Percentiles rank a stretch among this genome's conserved stretches.
Conservation (phyloP, 2,113 vertebrate genomes). For the Psittacara wagleri region DNA sequence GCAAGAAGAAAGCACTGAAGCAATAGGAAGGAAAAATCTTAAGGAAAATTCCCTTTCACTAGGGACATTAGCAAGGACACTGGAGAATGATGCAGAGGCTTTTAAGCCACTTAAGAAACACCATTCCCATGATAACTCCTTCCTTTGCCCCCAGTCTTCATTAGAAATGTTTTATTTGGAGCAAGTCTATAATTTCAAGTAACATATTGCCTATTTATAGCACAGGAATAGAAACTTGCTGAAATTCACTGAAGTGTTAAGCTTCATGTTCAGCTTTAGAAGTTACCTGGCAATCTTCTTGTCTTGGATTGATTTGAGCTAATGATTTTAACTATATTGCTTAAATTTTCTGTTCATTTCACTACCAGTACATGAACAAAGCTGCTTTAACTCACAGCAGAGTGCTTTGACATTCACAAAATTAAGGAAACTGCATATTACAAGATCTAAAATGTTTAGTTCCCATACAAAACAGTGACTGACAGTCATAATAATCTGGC, state of each 20-base stretch:
- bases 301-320: background rate
- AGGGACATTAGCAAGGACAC: background rate
- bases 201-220: background rate
- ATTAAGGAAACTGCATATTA: slow-evolving; percentile 49
- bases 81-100: background rate
- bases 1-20: background rate
- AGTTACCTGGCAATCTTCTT: background rate
- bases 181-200: background rate
- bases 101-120: background rate
- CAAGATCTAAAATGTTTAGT: slow-evolving; percentile 23
- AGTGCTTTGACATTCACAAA: background rate
- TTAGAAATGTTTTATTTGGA: background rate
- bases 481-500: background rate
- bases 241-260: background rate
- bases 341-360: background rate
- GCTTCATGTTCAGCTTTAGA: background rate
- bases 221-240: background rate
- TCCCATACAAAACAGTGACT: background rate
- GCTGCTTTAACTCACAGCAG: background rate
- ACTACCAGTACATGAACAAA: background rate
- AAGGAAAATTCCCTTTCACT: background rate
- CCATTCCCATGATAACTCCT: background rate
- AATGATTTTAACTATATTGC: background rate
- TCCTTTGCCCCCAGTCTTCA: background rate
- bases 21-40: background rate